Base-by-base conservation (phyloP, 2,113 vertebrate species). In the Sphaerodactylus townsendi region DNA sequence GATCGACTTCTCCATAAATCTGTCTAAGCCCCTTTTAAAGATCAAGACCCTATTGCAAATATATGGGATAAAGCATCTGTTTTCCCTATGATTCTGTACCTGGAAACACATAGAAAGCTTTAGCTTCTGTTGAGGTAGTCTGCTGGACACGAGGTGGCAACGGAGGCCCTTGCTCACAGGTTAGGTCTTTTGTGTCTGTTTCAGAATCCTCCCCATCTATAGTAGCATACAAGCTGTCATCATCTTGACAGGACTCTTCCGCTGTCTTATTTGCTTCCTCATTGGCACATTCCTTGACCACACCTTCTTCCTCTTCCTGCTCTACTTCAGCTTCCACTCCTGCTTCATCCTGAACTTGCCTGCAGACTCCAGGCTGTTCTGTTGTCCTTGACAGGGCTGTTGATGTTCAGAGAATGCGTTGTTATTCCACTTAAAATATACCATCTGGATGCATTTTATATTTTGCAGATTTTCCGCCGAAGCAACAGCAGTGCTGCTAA, bases 81-180 rank as follows among this genome's bases (percentile, higher is more conserved):
- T 87, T 33, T 64, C 85, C 50, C 17, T 69, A 64, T 44, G 56
- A 82, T 15, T 10, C 28, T 33, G 0, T 95, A 98, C 98, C 97
- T 96, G 95, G 95, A 14, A 92, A 89, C 1, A 95, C 94, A 85
- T 76, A 90, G 35, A 91, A 93, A 15, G 93, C 89, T 7, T 83
- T 59, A 6, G 93, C 89, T 68, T 93, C 94, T 70, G 82, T 96
- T 56, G 68, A 53, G 10, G 90, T 76, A 70, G 91, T 85, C 86
- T 81, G 75, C 9, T 90, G 88, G 10, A 95, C 94, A 84, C 95
- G 93, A 8, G 97, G 98, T 1, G 96, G 97, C 3, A 91, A 94
- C 2, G 97, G 97, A 1, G 97, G 97, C 77, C 95, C 93, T 84
- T 93, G 95, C 84, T 66, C 68, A 17, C 17, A 2, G 37, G 79